These are phyloP conservation scores for Kryphioiulus occultus DNA, from an alignment of 2,888 invertebrate genomes.

Conservation along the genomic window DNA sequence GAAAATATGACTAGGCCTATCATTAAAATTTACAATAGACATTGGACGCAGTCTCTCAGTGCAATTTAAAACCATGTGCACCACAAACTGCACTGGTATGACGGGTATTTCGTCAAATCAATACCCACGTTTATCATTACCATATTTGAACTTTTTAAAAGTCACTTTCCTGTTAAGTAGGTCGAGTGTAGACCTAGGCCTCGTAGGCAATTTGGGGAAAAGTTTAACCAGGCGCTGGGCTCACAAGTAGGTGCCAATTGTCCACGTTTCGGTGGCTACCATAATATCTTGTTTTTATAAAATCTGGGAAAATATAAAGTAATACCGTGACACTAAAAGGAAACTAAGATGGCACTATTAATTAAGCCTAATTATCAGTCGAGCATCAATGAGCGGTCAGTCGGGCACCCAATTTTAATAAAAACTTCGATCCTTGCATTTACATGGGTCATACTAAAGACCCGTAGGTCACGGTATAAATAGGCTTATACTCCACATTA, in stretches of 20 bases:
- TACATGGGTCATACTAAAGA: neutral
- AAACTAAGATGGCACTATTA: neutral
- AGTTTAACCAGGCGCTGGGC: neutral
- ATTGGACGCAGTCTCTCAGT: too few relatives aligned
- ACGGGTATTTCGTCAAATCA: neutral
- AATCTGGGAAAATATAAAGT: too few relatives aligned
- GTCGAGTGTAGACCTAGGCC: neutral
- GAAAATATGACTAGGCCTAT: too few relatives aligned
- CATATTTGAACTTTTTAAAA: neutral
- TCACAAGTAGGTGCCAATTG: too few relatives aligned
- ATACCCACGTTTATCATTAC: neutral
- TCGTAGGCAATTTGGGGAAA: neutral
- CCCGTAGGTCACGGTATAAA: neutral
- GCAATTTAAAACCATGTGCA: too few relatives aligned
- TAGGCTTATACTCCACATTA: neutral
- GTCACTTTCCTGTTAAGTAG: slow-evolving; percentile 25
- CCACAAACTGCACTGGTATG: neutral
- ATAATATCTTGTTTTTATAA: too few relatives aligned
- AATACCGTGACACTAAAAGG: too few relatives aligned
- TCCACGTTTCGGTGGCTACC: too few relatives aligned
- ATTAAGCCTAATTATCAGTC: neutral
- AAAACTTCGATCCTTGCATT: neutral
- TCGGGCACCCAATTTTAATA: neutral
- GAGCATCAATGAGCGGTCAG: neutral
- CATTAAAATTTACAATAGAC: neutral